Evolutionary conservation across 92 coral and sea anemone species (phyloP).

Genomic region (Palythoa grandiflora): DNA sequence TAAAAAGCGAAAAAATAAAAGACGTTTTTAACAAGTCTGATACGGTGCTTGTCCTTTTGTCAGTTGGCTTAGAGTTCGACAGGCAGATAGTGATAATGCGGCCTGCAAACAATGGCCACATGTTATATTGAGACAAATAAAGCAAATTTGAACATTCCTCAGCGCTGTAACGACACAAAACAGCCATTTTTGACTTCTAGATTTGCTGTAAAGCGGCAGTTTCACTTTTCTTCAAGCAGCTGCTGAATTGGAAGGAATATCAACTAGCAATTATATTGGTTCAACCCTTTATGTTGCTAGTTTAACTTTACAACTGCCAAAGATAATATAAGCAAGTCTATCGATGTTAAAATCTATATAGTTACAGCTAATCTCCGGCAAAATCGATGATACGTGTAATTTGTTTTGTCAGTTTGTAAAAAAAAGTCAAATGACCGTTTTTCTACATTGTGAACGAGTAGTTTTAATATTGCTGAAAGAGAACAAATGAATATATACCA

Average conservation of each 20-base stretch:
- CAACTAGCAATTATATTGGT: neutral
- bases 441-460: neutral
- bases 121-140: slow-evolving; percentile 19
- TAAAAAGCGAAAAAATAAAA: neutral
- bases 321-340: neutral
- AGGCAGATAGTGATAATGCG: neutral
- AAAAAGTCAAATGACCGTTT: neutral
- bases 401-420: neutral
- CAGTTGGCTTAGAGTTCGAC: neutral
- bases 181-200: neutral
- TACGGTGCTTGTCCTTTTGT: slow-evolving; percentile 23
- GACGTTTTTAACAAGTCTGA: slow-evolving; percentile 15
- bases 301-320: neutral
- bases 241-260: neutral
- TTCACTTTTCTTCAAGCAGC: slow-evolving; percentile 6
- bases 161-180: slow-evolving; percentile 10
- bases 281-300: neutral
- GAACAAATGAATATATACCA: neutral
- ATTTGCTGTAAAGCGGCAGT: neutral
- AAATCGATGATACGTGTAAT: neutral
- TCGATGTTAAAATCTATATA: neutral
- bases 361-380: neutral
- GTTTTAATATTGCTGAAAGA: neutral
- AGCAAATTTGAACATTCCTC: neutral
- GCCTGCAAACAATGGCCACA: neutral